These are phyloP conservation scores for Exephanes ischioxanthus DNA, from an alignment of 2,888 invertebrate species.

Conservation along the genomic window DNA sequence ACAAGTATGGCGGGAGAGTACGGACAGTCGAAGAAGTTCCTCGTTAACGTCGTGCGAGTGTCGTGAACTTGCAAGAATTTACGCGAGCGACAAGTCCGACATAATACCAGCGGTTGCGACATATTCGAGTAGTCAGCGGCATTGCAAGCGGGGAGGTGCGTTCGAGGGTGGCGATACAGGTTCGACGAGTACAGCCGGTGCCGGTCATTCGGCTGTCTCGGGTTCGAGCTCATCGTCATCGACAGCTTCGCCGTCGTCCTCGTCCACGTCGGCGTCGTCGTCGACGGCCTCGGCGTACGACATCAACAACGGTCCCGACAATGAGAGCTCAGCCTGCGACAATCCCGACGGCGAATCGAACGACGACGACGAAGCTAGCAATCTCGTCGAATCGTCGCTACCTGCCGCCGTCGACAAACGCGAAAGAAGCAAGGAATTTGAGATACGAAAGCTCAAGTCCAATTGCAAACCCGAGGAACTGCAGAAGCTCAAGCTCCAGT, in stretches of 20 bases:
- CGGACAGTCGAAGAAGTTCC: constrained; percentile 85
- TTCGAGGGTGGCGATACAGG: constrained; percentile 8
- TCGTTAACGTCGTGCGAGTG: constrained; percentile 77
- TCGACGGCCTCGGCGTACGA: constrained; percentile 76
- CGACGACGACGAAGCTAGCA: constrained; percentile 85
- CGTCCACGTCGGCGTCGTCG: constrained; percentile 63
- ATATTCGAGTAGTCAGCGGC: constrained; percentile 58
- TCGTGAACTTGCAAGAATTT: constrained; percentile 75
- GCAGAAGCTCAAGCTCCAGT: constrained; percentile 90
- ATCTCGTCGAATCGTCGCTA: constrained; percentile 90
- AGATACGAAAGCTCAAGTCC: constrained; percentile 90
- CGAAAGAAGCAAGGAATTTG: constrained; percentile 88
- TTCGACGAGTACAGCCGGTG: constrained; percentile 17
- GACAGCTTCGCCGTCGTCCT: constrained; percentile 33
- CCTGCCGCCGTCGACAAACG: constrained; percentile 88
- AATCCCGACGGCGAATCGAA: constrained; percentile 76
- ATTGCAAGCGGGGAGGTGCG: constrained; percentile 57
- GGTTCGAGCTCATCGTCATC: constrained; percentile 5
- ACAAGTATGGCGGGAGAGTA: constrained; percentile 93
- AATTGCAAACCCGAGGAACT: constrained; percentile 93
- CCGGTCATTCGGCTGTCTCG: constrained; percentile 21
- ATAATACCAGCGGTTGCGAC: constrained; percentile 56
- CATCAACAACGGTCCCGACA: constrained; percentile 83
- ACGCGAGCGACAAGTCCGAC: constrained; percentile 68
- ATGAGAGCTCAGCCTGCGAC: constrained; percentile 79